These are phyloP conservation scores for Melinaea menophilus DNA, from an alignment of 2,888 invertebrate genomes.

Conservation along the genomic window DNA sequence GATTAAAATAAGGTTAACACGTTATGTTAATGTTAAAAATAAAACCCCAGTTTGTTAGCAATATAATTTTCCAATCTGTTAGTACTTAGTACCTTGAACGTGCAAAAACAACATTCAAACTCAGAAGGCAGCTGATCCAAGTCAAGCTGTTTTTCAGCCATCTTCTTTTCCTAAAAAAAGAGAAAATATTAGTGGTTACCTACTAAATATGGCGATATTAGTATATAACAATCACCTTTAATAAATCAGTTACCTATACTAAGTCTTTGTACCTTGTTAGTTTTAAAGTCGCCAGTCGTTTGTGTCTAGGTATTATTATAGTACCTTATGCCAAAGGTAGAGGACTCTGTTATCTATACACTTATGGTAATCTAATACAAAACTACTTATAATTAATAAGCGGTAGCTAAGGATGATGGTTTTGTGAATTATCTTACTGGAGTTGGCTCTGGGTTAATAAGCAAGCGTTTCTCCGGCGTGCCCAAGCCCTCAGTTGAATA, in stretches of 20 bases:
- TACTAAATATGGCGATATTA: not conserved
- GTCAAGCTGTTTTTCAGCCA: constrained; percentile 84
- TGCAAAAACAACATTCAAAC: constrained; percentile 98
- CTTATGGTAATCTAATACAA: constrained; percentile 1
- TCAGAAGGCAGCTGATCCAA: constrained; percentile 95
- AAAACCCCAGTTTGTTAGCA: constrained; percentile 19
- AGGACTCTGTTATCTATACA: not conserved
- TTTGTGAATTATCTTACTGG: constrained; percentile 62
- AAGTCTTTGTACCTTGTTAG: too few relatives aligned
- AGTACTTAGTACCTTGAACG: constrained; percentile 89
- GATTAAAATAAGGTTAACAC: constrained; percentile 27
- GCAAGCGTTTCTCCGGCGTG: constrained; percentile 75
- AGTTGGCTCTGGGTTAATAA: constrained; percentile 73
- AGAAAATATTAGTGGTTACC: constrained; percentile 60
- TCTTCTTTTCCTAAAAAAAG: constrained; percentile 83
- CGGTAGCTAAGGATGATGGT: constrained; percentile 25
- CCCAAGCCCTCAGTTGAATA: constrained; percentile 68
- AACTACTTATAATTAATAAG: constrained; percentile 20
- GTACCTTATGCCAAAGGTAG: too few relatives aligned
- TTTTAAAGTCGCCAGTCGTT: too few relatives aligned
- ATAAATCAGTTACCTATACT: not conserved
- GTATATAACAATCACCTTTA: not conserved
- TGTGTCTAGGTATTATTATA: too few relatives aligned
- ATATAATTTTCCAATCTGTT: constrained; percentile 38
- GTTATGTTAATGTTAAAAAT: constrained; percentile 29